These are phyloP conservation scores for Drosophila paulistorum DNA, from an alignment of 1,140 invertebrate genomes.

Conservation along the genomic window DNA sequence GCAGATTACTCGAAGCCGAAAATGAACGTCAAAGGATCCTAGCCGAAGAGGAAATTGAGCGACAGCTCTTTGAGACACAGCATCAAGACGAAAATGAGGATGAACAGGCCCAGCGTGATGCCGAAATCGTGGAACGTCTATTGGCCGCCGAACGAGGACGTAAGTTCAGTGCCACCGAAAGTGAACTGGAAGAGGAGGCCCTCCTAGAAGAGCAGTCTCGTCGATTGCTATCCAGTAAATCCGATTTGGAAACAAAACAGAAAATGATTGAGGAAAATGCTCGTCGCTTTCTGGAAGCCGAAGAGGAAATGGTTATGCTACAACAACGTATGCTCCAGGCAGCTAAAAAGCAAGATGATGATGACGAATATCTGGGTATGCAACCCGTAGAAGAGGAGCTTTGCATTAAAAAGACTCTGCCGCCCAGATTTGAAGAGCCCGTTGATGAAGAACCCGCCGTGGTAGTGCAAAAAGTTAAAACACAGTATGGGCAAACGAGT, in stretches of 20 bases:
- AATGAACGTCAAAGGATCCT: constrained; percentile 24
- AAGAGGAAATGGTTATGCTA: constrained; percentile 75
- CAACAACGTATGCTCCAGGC: constrained; percentile 62
- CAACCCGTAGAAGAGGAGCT: constrained; percentile 68
- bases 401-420: constrained; percentile 57
- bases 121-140: constrained; percentile 64
- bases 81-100: constrained; percentile 38
- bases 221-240: constrained; percentile 46
- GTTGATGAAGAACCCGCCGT: constrained; percentile 29
- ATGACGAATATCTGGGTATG: constrained; percentile 52
- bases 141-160: constrained; percentile 63
- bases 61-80: constrained; percentile 32
- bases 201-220: constrained; percentile 41
- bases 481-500: constrained; percentile 68
- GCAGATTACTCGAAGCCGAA: constrained; percentile 43
- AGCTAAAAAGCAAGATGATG: constrained; percentile 40
- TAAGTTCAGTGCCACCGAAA: constrained; percentile 63
- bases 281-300: constrained; percentile 71
- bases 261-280: constrained; percentile 79
- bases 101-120: constrained; percentile 52
- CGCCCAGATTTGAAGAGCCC: constrained; percentile 54
- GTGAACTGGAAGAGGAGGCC: constrained; percentile 71
- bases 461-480: constrained; percentile 70
- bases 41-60: constrained; percentile 37
- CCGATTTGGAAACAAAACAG: constrained; percentile 54